phyloP scores from a whole-genome alignment of 2,797 vertebrate species.

The Remorina albescens region DNA sequence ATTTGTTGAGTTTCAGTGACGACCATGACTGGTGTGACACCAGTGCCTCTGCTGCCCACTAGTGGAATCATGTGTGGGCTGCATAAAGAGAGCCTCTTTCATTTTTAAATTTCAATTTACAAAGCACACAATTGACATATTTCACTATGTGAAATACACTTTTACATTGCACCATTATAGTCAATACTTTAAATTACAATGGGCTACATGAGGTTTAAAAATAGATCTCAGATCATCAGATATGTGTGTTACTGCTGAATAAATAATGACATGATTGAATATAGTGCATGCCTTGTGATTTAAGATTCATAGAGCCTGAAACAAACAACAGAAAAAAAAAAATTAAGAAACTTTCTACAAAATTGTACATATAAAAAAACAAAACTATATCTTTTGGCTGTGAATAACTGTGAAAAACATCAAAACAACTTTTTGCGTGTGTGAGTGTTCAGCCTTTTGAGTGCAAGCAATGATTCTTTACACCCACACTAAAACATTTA shows the following conservation, averaged over 20 bases:
- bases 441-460: background rate
- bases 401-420: background rate
- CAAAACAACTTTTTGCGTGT: background rate
- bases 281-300: too few relatives aligned
- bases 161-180: background rate
- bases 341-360: background rate
- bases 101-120: too few relatives aligned
- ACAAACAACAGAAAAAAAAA: background rate
- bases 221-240: background rate
- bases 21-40: background rate
- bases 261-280: background rate
- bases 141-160: too few relatives aligned
- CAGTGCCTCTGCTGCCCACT: conserved; percentile 73
- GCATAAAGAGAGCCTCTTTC: conserved; percentile 42
- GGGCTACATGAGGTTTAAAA: background rate
- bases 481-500: conserved; percentile 11
- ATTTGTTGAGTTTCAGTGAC: conserved; percentile 23
- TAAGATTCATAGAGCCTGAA: background rate
- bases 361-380: background rate
- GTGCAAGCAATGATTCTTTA: background rate
- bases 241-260: background rate
- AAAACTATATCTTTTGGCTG: background rate
- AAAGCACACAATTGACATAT: too few relatives aligned
- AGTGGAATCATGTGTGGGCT: conserved; percentile 57
- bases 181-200: background rate